A percentile compares a stretch with the other conserved stretches of the same genome.
These are phyloP conservation scores for Pteronotus mesoamericanus DNA, from an alignment of 2,797 vertebrate species.

Conservation along the genomic window DNA sequence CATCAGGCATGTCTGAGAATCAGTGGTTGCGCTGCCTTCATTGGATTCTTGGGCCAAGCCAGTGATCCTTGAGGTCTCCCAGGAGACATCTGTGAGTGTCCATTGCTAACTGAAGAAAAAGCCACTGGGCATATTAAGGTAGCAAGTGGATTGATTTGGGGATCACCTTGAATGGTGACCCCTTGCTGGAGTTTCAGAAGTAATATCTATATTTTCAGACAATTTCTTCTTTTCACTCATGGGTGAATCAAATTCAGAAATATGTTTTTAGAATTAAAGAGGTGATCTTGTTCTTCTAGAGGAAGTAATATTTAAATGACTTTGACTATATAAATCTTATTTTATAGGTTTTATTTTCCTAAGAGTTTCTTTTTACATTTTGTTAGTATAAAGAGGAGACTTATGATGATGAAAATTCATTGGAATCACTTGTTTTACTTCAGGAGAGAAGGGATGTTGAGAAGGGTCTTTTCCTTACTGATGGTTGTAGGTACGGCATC, in stretches of 20 bases:
- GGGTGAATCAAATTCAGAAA: not conserved
- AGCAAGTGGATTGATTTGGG: not conserved
- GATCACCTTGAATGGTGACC: not conserved
- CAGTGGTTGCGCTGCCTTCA: not conserved
- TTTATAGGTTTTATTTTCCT: conserved; percentile 17
- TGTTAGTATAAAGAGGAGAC: not conserved
- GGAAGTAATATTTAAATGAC: conserved; percentile 21
- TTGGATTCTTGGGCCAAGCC: not conserved
- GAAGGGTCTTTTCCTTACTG: not conserved
- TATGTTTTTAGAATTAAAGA: conserved; percentile 9
- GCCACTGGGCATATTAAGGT: not conserved
- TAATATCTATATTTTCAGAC: not conserved
- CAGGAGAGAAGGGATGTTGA: not conserved
- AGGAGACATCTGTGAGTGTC: not conserved
- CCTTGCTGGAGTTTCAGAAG: not conserved
- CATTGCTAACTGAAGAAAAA: not conserved
- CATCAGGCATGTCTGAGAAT: not conserved
- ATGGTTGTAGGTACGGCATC: not conserved
- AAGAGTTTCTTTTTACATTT: not conserved
- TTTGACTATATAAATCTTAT: not conserved
- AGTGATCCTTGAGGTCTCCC: not conserved
- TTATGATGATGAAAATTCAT: not conserved
- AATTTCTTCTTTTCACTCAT: not conserved
- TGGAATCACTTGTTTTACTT: not conserved
- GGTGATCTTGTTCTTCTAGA: not conserved